phyloP scores from a whole-genome alignment of 2,888 invertebrate species.

The Drosophila heteroneura region DNA sequence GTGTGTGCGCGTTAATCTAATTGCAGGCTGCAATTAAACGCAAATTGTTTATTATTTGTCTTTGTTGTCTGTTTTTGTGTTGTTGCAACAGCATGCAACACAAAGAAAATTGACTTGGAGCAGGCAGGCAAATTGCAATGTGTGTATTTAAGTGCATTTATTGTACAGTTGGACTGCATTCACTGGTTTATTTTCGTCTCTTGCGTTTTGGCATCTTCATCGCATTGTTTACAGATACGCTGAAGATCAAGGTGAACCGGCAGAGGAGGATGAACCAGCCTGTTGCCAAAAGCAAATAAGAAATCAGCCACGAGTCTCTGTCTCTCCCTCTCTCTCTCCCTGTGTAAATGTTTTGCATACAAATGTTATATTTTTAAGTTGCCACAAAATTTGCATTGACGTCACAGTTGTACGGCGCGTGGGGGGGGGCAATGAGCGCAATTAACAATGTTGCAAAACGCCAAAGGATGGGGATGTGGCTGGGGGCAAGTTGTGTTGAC shows the following conservation, averaged over 20 bases:
- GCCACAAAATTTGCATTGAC: slow-evolving; percentile 48
- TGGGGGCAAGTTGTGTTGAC: background rate
- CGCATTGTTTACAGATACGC: slow-evolving; percentile 41
- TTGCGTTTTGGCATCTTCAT: slow-evolving; percentile 28
- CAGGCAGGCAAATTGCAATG: slow-evolving; percentile 18
- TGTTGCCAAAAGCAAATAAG: slow-evolving; percentile 40
- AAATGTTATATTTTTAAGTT: slow-evolving; percentile 7
- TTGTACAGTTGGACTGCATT: slow-evolving; percentile 18
- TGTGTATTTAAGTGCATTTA: background rate
- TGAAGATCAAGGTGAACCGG: slow-evolving; percentile 50
- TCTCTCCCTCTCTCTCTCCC: background rate
- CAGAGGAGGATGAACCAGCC: slow-evolving; percentile 8
- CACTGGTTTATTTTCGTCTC: slow-evolving; percentile 14
- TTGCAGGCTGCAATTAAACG: slow-evolving; percentile 37
- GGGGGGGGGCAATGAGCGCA: background rate
- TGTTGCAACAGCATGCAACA: background rate
- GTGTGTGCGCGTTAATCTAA: slow-evolving; percentile 32
- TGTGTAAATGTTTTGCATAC: slow-evolving; percentile 1
- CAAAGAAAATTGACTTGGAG: slow-evolving; percentile 23
- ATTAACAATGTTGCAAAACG: no score
- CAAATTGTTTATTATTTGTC: slow-evolving; percentile 9
- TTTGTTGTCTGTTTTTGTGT: background rate
- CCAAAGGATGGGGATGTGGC: background rate
- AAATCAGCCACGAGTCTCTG: slow-evolving; percentile 18
- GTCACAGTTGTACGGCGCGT: slow-evolving; percentile 28